phyloP scores from a whole-genome alignment of 2,113 vertebrate species.

The Antechinus stuartii region DNA sequence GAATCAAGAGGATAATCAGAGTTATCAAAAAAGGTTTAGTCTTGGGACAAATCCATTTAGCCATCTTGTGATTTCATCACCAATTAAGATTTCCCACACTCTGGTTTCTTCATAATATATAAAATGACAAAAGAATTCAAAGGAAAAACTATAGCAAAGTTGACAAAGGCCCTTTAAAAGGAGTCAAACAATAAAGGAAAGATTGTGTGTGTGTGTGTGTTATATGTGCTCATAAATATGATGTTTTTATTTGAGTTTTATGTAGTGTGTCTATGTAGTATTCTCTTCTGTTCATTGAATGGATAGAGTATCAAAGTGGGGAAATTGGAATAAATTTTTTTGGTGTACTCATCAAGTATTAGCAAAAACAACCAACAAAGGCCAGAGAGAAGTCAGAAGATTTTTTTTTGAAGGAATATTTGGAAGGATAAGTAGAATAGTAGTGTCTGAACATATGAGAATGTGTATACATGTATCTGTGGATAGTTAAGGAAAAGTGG shows the following conservation, averaged over 20 bases:
- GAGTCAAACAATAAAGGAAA: not conserved
- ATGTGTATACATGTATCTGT: not conserved
- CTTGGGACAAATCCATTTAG: constrained; percentile 55
- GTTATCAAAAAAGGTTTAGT: constrained; percentile 61
- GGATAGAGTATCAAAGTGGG: not conserved
- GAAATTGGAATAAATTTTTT: not conserved
- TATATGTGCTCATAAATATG: not conserved
- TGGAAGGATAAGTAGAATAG: not conserved
- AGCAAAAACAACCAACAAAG: not conserved
- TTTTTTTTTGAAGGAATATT: not conserved
- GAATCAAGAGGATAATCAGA: constrained; percentile 61
- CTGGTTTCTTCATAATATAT: not conserved
- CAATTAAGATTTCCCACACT: not conserved
- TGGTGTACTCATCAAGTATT: not conserved
- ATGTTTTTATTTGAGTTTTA: not conserved
- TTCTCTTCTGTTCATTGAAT: not conserved
- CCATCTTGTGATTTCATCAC: not conserved
- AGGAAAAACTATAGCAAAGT: not conserved
- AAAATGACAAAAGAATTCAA: not conserved
- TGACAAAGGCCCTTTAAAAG: not conserved
- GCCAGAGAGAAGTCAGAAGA: no score
- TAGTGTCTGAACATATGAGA: no score
- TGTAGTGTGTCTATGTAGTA: not conserved
- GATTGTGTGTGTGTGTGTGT: not conserved
- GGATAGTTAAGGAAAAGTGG: not conserved